Base-by-base conservation (phyloP, 2,113 vertebrate genomes). In the Channa maculata region DNA sequence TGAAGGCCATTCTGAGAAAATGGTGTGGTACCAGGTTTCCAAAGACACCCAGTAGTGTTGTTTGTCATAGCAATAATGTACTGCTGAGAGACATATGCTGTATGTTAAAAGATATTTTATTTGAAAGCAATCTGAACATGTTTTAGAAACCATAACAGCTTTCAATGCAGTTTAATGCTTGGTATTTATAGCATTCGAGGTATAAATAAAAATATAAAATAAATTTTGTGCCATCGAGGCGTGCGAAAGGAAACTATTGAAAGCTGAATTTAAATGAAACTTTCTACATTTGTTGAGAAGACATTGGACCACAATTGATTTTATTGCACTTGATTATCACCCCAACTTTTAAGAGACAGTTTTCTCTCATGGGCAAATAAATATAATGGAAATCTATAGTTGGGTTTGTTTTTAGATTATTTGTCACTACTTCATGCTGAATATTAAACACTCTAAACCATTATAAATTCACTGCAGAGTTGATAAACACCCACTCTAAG, bases 321-420 rank as follows among this genome's bases (percentile, higher is more conserved):
- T 6, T 24, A 61, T 58, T 6, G 37, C 38, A 5, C 46, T 9
- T 8, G 34, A 2, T 44, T 24, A 38, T 44, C 43, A 59, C 13
- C 11, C 8, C 7, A 15, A 5, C 43, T 15, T 12, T 51, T 9
- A 5, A 53, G 38, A 4, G 5, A 36, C 24, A 38, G 43, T 49
- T 61, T 55, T 54, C 48, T 64, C 3, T 41, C 8, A 8, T 5
- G 15, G 24, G 24, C 24, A 57, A 61, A 37, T 33, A 8, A 61
- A 34, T 39, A 59, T 9, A 55, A 11, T 2, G 46, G 39, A 10
- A 51, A 24, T 49, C 3, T 34, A 39, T 5, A 48, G 39, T 69
- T 62, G 48, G 15, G 54, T 65, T 68, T 58, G 3, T 8, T 55
- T 39, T 58, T 73, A 43, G 58, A 59, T 61, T 69, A 69, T 69